phyloP scores from a whole-genome alignment of 2,113 vertebrate species.

The Callospermophilus lateralis region DNA sequence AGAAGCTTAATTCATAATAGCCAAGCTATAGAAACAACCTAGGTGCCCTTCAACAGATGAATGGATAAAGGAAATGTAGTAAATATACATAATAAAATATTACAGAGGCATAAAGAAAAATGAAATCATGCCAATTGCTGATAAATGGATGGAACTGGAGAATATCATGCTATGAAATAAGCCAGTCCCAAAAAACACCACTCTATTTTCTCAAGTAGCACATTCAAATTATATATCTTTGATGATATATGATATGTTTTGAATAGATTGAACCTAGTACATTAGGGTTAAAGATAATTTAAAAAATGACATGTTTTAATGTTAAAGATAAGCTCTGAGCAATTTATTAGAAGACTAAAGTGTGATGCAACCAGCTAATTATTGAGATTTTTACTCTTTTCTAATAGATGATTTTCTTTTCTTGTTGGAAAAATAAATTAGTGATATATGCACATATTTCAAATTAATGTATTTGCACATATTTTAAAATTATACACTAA shows the following conservation, averaged over 20 bases:
- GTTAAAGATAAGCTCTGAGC: neutral
- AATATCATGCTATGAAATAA: too few relatives aligned
- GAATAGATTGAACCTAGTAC: neutral
- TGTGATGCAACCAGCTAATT: neutral
- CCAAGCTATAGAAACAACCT: too few relatives aligned
- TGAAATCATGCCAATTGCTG: too few relatives aligned
- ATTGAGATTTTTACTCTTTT: neutral
- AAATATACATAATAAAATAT: too few relatives aligned
- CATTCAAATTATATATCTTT: neutral
- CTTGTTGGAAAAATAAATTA: neutral
- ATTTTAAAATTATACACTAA: neutral
- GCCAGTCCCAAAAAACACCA: too few relatives aligned
- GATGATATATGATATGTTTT: neutral
- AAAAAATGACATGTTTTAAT: neutral
- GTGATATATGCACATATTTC: neutral
- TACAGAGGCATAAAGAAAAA: too few relatives aligned
- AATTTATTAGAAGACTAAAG: neutral
- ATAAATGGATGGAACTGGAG: too few relatives aligned
- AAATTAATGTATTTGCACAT: neutral
- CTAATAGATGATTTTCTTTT: neutral
- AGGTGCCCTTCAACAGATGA: too few relatives aligned
- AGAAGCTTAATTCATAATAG: too few relatives aligned
- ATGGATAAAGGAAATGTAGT: too few relatives aligned
- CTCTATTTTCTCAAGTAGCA: neutral
- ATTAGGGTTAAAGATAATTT: neutral